A percentile compares a stretch with the other conserved stretches of the same genome.
Evolutionary conservation across 2,888 invertebrate species (phyloP).

Genomic region (Parnassius smintheus): DNA sequence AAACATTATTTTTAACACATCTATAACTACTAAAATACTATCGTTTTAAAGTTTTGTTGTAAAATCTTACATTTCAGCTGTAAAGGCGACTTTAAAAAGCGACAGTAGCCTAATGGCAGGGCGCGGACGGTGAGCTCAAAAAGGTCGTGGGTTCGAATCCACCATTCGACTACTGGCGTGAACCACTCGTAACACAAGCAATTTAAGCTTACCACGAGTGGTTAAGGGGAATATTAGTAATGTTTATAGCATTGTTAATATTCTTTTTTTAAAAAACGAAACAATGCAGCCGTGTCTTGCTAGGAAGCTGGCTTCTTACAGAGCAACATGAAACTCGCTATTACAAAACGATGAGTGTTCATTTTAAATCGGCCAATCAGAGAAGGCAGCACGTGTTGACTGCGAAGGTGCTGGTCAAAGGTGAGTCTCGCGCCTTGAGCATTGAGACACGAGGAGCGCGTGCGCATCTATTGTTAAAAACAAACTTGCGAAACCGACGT

Average conservation of each 20-base stretch:
- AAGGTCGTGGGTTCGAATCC: no score
- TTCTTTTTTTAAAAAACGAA: conserved; percentile 9
- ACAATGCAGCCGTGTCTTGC: conserved; percentile 36
- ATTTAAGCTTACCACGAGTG: no score
- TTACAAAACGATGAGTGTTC: conserved; percentile 64
- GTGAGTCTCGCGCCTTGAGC: conserved; percentile 58
- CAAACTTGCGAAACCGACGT: conserved; percentile 46
- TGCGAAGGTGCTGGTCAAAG: conserved; percentile 58
- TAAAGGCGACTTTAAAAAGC: conserved; percentile 2
- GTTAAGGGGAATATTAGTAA: no score
- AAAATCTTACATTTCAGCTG: conserved; percentile 9
- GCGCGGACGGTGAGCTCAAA: no score
- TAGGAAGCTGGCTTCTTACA: conserved; percentile 43
- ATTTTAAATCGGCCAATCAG: conserved; percentile 66
- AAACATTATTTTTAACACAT: not conserved
- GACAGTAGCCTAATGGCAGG: no score
- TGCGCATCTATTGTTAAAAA: conserved; percentile 52
- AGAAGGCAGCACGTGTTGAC: conserved; percentile 66
- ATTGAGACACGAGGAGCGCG: conserved; percentile 42
- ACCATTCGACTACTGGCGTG: no score
- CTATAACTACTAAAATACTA: not conserved
- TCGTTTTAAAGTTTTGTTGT: conserved; percentile 3
- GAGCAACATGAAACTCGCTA: conserved; percentile 41
- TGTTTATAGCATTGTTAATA: no score
- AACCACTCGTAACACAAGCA: no score